A percentile compares a stretch with the other conserved stretches of the same genome.
These are phyloP conservation scores for Cryptophagus acutangulus DNA, from an alignment of 2,888 invertebrate species.

Conservation along the genomic window DNA sequence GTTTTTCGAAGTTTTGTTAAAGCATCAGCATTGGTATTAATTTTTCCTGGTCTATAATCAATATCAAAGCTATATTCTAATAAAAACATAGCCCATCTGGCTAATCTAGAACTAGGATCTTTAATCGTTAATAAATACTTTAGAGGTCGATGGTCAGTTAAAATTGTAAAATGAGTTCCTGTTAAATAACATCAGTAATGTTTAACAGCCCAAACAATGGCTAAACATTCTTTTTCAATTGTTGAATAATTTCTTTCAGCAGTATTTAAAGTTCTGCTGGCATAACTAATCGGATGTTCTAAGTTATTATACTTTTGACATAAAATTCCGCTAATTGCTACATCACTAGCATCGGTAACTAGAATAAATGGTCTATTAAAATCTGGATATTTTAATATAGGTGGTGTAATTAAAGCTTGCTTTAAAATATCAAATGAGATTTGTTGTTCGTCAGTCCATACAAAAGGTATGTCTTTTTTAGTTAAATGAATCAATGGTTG, in stretches of 20 bases:
- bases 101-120: constrained; percentile 14
- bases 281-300: constrained; percentile 4
- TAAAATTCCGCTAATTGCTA: constrained; percentile 2
- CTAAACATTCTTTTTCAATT: constrained; percentile 14
- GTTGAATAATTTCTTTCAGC: constrained; percentile 17
- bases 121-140: constrained; percentile 14
- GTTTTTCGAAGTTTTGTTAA: constrained; percentile 10
- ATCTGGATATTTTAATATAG: constrained; percentile 14
- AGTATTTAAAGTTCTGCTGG: constrained; percentile 13
- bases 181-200: constrained; percentile 8
- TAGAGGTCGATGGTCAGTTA: constrained; percentile 12
- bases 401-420: constrained; percentile 10
- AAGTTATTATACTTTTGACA: not conserved
- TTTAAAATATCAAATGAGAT: constrained; percentile 13
- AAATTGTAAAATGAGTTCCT: constrained; percentile 12
- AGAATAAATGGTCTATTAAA: constrained; percentile 12
- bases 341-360: constrained; percentile 11
- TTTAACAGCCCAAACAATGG: constrained; percentile 11
- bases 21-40: constrained; percentile 12
- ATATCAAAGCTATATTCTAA: constrained; percentile 12
- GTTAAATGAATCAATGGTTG: constrained; percentile 19
- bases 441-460: constrained; percentile 10
- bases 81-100: constrained; percentile 9
- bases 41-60: constrained; percentile 9
- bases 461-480: constrained; percentile 21